Evolutionary conservation across 2,797 vertebrate species (phyloP), one percentile per base, ranked within the genome.

Genomic region (Sebastes vulpes): DNA sequence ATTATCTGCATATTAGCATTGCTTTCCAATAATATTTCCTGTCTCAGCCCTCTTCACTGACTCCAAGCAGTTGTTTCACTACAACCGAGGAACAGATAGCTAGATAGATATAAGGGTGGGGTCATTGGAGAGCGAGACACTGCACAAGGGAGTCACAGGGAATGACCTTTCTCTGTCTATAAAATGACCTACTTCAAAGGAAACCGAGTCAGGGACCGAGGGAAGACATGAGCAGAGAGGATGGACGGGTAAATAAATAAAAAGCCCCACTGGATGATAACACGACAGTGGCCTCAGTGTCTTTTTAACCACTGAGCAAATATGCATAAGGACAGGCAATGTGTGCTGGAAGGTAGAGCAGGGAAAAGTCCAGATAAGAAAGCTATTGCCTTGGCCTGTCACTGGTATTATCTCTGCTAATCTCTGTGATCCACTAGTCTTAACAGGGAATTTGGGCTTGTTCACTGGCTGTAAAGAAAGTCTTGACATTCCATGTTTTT

Each of bases 1-100:
- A 81, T 89, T 88, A 92, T 92, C 88, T 92, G 81, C 93, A 93
- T 94, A 90, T 89, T 84, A 93, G 73, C 75, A 56, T 61, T 70
- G 77, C 68, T 75, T 71, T 84, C 56, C 75, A 82, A 87, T 90
- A 88, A 83, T 82, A 82, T 74, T 77, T 65, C 35, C 57, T 61
- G 46, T 35, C 42, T 52, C 75, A 29, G 75, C 23, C 21, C 59
- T 21, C 65, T 31, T 82, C 63, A 60, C 42, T 46, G 8, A 65
- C 67, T 61, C 58, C 68, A 63, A 59, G 46, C 79, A 65, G 60
- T 65, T 26, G 54, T 68, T 63, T 82, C 38, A 35, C 28, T 42
- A 58, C 42, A 80, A 75, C 85, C 69, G 57, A 72, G 66, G 52
- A 50, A 67, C 5, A 56, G 42, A 79, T 4, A 50, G 35, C 64